Conservation (phyloP, 92 coral and sea anemone species). For the Parazoanthus darwini region DNA sequence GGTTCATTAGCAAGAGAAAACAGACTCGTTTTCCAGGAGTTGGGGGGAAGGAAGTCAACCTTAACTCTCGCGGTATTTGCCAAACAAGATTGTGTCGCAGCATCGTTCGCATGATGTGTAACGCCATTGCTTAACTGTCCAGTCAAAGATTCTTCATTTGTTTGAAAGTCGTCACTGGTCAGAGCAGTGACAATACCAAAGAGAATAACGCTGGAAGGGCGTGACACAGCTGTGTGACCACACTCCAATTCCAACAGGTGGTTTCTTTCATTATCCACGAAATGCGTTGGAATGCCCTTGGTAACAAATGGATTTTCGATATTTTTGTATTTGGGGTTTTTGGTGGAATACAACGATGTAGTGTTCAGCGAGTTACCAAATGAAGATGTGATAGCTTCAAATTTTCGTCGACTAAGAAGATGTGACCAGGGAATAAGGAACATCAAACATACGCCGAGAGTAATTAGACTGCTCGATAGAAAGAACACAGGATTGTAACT, state of each 20-base stretch:
- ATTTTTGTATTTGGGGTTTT: not conserved
- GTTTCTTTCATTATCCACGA: constrained; percentile 19
- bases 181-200: constrained; percentile 72
- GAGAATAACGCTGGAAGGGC: constrained; percentile 52
- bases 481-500: constrained; percentile 79
- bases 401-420: not conserved
- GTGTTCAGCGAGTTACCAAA: not conserved
- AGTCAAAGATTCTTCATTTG: not conserved
- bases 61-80: not conserved
- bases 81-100: not conserved
- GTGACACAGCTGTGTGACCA: constrained; percentile 7
- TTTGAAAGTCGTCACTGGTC: constrained; percentile 29
- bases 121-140: not conserved
- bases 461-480: constrained; percentile 70
- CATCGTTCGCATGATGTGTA: not conserved
- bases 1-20: constrained; percentile 22
- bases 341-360: not conserved
- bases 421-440: constrained; percentile 67
- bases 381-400: not conserved
- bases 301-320: not conserved
- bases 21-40: constrained; percentile 1
- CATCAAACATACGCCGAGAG: constrained; percentile 73
- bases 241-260: not conserved
- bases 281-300: not conserved
- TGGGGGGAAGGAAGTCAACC: not conserved